Conservation (phyloP, 2,797 vertebrate species). For the Diplodus sargus region DNA sequence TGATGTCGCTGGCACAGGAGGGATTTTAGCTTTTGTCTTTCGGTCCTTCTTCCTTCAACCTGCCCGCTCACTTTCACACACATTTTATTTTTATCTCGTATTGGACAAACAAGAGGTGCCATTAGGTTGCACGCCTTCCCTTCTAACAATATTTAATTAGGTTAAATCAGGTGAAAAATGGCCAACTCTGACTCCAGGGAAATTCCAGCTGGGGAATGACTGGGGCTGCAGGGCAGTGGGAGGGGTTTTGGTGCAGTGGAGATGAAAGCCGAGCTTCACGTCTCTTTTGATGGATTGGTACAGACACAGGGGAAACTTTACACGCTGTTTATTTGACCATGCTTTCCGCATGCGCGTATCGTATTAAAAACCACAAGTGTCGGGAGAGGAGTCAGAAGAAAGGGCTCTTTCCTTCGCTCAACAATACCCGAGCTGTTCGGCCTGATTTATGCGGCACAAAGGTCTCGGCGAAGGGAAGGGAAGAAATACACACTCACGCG, state of each 20-base stretch:
- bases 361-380: slow-evolving; percentile 79
- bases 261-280: slow-evolving; percentile 72
- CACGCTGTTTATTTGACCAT: slow-evolving; percentile 81
- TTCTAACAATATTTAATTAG: slow-evolving; percentile 76
- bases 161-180: slow-evolving; percentile 74
- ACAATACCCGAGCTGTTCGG: slow-evolving; percentile 73
- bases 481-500: slow-evolving; percentile 54
- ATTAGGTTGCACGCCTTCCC: slow-evolving; percentile 57
- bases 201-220: slow-evolving; percentile 77
- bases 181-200: slow-evolving; percentile 72
- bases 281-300: slow-evolving; percentile 79
- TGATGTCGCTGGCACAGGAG: slow-evolving; percentile 44
- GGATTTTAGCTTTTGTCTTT: slow-evolving; percentile 13
- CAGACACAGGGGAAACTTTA: slow-evolving; percentile 79
- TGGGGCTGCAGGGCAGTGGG: slow-evolving; percentile 30
- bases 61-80: slow-evolving; percentile 34
- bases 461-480: slow-evolving; percentile 43
- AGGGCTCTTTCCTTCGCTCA: slow-evolving; percentile 62
- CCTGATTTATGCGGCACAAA: slow-evolving; percentile 70
- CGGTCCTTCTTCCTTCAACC: slow-evolving; percentile 26
- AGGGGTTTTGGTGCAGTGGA: slow-evolving; percentile 29
- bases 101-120: slow-evolving; percentile 73
- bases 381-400: slow-evolving; percentile 67
- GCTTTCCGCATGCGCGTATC: slow-evolving; percentile 75
- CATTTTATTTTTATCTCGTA: slow-evolving; percentile 54